Conservation (phyloP, 2,797 vertebrate genomes). For the Phalloptychus januarius region DNA sequence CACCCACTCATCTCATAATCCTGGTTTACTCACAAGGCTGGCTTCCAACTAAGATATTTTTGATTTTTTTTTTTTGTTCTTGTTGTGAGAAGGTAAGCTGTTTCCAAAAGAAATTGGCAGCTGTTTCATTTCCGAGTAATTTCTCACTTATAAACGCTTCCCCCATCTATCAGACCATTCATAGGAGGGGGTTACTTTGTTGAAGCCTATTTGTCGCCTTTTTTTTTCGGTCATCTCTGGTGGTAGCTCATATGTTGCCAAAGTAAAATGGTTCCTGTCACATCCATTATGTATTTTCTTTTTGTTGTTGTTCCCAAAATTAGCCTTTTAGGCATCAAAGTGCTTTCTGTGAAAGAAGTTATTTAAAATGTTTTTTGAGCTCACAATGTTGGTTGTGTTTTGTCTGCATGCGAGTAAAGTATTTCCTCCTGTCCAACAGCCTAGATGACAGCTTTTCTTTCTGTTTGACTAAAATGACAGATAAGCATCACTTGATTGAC, state of each 20-base stretch:
- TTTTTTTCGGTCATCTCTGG: background rate
- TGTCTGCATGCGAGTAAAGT: background rate
- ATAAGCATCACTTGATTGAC: background rate
- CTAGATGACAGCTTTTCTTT: background rate
- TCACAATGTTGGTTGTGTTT: background rate
- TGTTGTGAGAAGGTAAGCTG: background rate
- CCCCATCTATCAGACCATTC: background rate
- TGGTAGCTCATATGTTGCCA: background rate
- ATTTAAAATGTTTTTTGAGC: constrained; percentile 4
- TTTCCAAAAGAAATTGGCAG: constrained; percentile 6
- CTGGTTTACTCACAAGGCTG: background rate
- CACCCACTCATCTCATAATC: background rate
- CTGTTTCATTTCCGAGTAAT: constrained; percentile 4
- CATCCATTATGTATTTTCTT: background rate
- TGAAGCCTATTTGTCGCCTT: background rate
- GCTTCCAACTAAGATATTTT: background rate
- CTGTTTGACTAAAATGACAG: constrained; percentile 1
- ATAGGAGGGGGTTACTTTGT: background rate
- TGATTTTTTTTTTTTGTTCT: background rate
- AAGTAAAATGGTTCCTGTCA: constrained; percentile 2
- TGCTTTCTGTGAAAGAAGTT: background rate
- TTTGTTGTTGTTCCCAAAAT: background rate
- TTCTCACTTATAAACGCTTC: background rate
- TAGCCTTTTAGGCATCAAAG: background rate
- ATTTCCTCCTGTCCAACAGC: background rate